Base-by-base conservation (phyloP, 2,797 vertebrate species). In the Moxostoma hubbsi region DNA sequence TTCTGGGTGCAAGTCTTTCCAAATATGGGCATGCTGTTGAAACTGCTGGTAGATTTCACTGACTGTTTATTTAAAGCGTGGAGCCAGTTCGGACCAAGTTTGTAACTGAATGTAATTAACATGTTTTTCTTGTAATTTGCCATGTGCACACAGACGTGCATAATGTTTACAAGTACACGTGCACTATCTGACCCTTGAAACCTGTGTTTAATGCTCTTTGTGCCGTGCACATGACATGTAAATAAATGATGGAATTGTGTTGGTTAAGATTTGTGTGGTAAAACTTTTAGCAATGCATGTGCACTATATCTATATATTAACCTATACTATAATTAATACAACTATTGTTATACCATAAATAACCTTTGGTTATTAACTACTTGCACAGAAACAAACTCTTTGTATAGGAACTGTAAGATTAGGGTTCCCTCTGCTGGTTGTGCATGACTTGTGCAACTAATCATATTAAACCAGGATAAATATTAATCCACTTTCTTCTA, bases 1-100 rank as follows among this genome's bases (percentile, higher is more conserved):
- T 74, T 85, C 82, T 77, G 36, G 81, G 82, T 79, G 81, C 49
- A 85, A 59, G 63, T 80, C 47, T 43, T 13, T 18, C 81, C 61
- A 67, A 73, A 73, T 82, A 79, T 43, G 47, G 69, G 2, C n/a
- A 67, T 36, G 61, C 16, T 47, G 54, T 64, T 50, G 24, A 71
- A 45, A n/a, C 59, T 57, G 73, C 18, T 77, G 68, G 9, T 58
- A 6, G 7, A 36, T 57, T 61, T 46, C 18, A 53, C 6, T 5
- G 9, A 58, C 8, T 47, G 62, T 59, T 63, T 75, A 75, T 53
- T 78, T 78, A 18, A 46, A 54, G 13, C 24, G 49, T 45, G 15
- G 45, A 64, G 45, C 55, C 10, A n/a, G 57, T 57, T 57, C 46
- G 18, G 10, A 49, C 49, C n/a, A 0, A 18, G 7, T 46, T 55